These are phyloP conservation scores for Prionace glauca DNA, from an alignment of 2,797 vertebrate genomes.

Conservation along the genomic window DNA sequence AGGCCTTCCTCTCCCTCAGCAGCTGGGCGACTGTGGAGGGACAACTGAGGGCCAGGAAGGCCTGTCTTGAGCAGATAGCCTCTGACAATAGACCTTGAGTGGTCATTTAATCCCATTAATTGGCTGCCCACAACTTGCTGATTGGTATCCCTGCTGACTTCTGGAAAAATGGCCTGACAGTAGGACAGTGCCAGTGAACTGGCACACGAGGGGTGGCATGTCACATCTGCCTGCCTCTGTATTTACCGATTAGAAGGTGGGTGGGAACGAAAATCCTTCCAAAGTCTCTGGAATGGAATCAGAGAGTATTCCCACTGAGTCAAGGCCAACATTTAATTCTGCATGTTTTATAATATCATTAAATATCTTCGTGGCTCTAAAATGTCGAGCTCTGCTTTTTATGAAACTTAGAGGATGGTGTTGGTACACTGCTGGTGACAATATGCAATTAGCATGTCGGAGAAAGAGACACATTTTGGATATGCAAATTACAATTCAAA, in stretches of 20 bases:
- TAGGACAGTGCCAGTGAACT: not conserved
- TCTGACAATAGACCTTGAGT: not conserved
- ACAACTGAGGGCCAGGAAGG: not conserved
- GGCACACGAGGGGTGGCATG: not conserved
- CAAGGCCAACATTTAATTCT: not conserved
- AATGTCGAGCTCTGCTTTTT: not conserved
- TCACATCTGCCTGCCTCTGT: not conserved
- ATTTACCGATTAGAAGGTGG: not conserved
- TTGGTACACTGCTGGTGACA: not conserved
- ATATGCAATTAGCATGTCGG: not conserved
- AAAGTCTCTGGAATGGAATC: not conserved
- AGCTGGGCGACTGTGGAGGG: not conserved
- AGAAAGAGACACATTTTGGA: not conserved
- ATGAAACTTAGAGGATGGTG: not conserved
- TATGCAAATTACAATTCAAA: not conserved
- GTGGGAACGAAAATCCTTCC: not conserved
- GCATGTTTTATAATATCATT: constrained; percentile 9
- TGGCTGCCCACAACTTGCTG: not conserved
- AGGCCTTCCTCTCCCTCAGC: not conserved
- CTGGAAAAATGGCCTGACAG: not conserved
- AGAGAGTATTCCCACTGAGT: not conserved
- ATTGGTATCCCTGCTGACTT: not conserved
- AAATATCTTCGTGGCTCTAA: not conserved
- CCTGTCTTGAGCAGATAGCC: too few species aligned
- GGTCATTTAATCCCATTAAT: not conserved